Percentiles rank a stretch among this genome's conserved stretches.
Evolutionary conservation across 2,113 vertebrate species (phyloP).

Genomic region (Tyrannus savana): DNA sequence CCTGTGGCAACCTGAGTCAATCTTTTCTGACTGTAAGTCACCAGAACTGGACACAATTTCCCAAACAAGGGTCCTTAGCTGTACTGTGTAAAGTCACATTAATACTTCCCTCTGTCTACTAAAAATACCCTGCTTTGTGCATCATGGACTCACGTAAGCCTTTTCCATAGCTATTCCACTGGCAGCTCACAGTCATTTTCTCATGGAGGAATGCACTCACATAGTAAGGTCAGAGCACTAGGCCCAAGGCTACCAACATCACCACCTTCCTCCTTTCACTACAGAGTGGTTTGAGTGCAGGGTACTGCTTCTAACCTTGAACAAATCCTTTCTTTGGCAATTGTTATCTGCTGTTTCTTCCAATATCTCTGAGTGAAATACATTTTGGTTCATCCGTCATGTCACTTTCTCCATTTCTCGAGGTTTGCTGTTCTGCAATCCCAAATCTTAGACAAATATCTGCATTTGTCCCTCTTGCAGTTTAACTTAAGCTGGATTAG

Average conservation of each 20-base stretch:
- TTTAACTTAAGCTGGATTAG: background rate
- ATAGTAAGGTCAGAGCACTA: background rate
- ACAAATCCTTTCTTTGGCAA: background rate
- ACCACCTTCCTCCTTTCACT: background rate
- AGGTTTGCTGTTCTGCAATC: background rate
- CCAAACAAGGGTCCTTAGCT: background rate
- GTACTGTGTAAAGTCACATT: background rate
- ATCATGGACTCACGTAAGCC: background rate
- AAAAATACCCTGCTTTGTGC: background rate
- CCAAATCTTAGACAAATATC: background rate
- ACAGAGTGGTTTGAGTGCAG: background rate
- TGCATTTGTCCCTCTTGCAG: background rate
- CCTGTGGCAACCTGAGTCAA: conserved; percentile 10
- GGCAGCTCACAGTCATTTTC: conserved; percentile 16
- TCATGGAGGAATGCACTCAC: background rate
- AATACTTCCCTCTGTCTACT: conserved; percentile 28
- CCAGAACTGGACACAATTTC: background rate
- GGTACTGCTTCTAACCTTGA: background rate
- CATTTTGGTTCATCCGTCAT: background rate
- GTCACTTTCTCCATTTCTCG: background rate
- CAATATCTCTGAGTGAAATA: background rate
- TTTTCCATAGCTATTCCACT: background rate
- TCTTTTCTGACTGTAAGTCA: conserved; percentile 10
- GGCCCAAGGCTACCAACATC: background rate
- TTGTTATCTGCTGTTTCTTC: background rate